Conservation (phyloP, 2,888 invertebrate genomes). For the Drosophila neotestacea region DNA sequence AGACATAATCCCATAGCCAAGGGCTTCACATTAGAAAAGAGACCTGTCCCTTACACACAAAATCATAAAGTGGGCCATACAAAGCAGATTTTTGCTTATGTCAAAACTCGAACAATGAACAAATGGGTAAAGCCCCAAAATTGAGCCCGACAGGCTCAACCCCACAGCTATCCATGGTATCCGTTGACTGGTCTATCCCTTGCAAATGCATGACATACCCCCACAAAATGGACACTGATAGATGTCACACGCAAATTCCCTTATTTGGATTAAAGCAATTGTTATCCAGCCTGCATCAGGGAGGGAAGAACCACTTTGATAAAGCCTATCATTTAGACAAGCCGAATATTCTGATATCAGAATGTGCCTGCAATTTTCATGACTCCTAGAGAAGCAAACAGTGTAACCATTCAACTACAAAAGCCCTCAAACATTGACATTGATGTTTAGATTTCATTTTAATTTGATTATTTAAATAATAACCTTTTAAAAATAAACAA, state of each 20-base stretch:
- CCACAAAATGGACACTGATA: constrained; percentile 7
- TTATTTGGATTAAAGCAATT: constrained; percentile 72
- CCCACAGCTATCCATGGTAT: neutral
- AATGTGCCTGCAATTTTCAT: too few species aligned
- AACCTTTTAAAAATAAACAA: too few species aligned
- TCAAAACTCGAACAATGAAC: constrained; percentile 76
- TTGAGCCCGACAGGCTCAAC: constrained; percentile 71
- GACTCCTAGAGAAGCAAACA: too few species aligned
- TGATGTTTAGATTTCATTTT: too few species aligned
- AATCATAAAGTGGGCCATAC: constrained; percentile 21
- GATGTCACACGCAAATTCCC: constrained; percentile 46
- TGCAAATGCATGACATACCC: constrained; percentile 35
- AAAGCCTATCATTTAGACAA: too few species aligned
- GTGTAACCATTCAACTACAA: too few species aligned
- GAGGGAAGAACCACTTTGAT: too few species aligned
- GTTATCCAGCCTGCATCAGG: constrained; percentile 35
- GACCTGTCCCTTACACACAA: constrained; percentile 44
- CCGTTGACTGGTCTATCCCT: constrained; percentile 25
- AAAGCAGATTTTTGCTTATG: constrained; percentile 76
- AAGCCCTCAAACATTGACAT: too few species aligned
- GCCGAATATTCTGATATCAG: too few species aligned
- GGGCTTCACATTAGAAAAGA: constrained; percentile 52
- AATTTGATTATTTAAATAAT: too few species aligned
- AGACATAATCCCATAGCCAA: constrained; percentile 60
- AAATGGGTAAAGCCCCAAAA: constrained; percentile 78